Base-by-base conservation (phyloP, 2,797 vertebrate species). In the Cephalopachus bancanus region DNA sequence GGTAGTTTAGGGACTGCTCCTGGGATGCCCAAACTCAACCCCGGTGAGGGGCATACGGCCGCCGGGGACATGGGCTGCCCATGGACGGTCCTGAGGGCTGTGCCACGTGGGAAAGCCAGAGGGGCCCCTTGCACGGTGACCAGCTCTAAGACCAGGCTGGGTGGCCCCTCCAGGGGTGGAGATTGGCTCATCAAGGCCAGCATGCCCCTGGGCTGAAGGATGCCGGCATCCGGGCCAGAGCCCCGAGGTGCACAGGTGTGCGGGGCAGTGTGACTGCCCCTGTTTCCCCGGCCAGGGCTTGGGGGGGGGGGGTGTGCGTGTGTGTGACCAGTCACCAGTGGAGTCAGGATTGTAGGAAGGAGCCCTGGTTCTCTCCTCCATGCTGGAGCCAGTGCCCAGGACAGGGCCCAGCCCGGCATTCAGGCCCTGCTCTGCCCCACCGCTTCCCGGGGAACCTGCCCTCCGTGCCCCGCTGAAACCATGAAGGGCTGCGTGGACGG, bases 201-300 rank as follows among this genome's bases (percentile, higher is more conserved):
- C 12, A 3, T 1, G 0, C 44, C 2, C 5, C 17, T 0, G 14
- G 10, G 75, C 44, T 3, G 7, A 22, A 24, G 69, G 30, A 30
- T 9, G 83, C 93, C 11, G 12, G 59, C 19, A 2, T 7, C 22
- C 65, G 30, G 14, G 59, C 53, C 22, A 51, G 14, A 37, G 28
- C 8, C 11, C 22, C 0, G 6, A 37, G 22, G 24, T 37, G 16
- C 64, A 3, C 17, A 30, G 24, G 30, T 1, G 26, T 24, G 2
- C 1, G 12, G n/a, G 69, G 26, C 8, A 19, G 57, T 7, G 71
- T 17, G 0, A 0, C 53, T n/a, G 19, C 28, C 9, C 7, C 10
- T 2, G 0, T 22, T 20, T 65, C 78, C 30, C 7, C 49, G 81
- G 65, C 44, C 1, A 37, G 37, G 37, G 37, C 37, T 37, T n/a